Base-by-base conservation (phyloP, 2,113 vertebrate species). In the Cyprinodon tularosa region DNA sequence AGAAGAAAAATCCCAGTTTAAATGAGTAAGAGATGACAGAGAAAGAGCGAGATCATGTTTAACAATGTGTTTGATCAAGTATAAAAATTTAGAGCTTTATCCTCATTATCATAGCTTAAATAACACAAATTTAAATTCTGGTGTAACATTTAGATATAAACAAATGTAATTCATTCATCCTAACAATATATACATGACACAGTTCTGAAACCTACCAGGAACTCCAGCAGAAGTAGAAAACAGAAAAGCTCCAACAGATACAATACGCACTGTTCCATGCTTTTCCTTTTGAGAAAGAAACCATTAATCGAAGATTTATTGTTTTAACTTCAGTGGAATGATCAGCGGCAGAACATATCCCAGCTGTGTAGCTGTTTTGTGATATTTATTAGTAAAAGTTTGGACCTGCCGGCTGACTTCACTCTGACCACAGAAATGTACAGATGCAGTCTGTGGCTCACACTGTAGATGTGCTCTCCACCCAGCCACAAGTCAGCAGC, bases 401-500 rank as follows among this genome's bases (percentile, higher is more conserved):
- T 1, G 4, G 17, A 53, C 2, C 44, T 45, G 44, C 44, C 44
- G 1, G 44, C 44, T 45, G 44, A 6, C 20, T 20, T 0, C 17
- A 8, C 7, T 53, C 20, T 53, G 50, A 53, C 50, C 50, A 57
- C 8, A 57, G 50, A 57, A n/a, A 2, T 2, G 17, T n/a, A 20
- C 17, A 57, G 50, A 20, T n/a, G 50, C 50, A 9, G 50, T 50
- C 48, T 50, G 48, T 6, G 15, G 4, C 8, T 0, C 50, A n/a
- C 17, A 45, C 44, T 45, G 44, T 45, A 12, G 44, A 57, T 57
- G 50, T n/a, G 8, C 50, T 3, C 50, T 57, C 72, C 72, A 62
- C 15, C 66, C 68, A 40, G 37, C 38, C n/a, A 50, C n/a, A 12
- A 44, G 63, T 60, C 66, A 66, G 67, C 9, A 67, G 60, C 57